These are phyloP conservation scores for Prenolepis imparis DNA, from an alignment of 2,888 invertebrate species.

Conservation along the genomic window DNA sequence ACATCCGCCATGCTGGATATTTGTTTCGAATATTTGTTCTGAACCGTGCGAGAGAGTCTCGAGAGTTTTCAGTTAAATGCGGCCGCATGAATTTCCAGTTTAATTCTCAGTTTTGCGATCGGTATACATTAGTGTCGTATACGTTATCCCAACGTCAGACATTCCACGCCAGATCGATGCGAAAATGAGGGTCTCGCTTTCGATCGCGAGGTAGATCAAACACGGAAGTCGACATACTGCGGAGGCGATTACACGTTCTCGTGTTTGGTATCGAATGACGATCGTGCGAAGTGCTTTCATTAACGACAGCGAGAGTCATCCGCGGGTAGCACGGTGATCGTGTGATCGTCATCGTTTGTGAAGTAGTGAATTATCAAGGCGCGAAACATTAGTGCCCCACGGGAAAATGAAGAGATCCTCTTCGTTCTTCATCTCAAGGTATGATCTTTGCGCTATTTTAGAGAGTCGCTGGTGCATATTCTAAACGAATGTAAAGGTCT, in stretches of 20 bases:
- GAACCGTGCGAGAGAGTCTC: neutral
- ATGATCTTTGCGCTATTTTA: slow-evolving; percentile 58
- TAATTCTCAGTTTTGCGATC: slow-evolving; percentile 16
- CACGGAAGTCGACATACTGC: slow-evolving; percentile 26
- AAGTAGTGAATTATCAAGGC: slow-evolving; percentile 72
- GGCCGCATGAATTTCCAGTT: slow-evolving; percentile 1
- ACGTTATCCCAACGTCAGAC: slow-evolving; percentile 19
- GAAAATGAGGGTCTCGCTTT: slow-evolving; percentile 25
- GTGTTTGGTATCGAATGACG: slow-evolving; percentile 29
- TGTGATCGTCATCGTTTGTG: slow-evolving; percentile 60
- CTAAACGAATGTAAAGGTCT: slow-evolving; percentile 28
- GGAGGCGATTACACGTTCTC: slow-evolving; percentile 20
- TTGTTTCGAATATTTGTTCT: slow-evolving; percentile 9
- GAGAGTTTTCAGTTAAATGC: neutral
- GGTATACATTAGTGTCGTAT: slow-evolving; percentile 30
- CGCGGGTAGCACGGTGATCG: slow-evolving; percentile 60
- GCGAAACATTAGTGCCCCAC: slow-evolving; percentile 84
- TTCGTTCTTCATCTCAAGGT: slow-evolving; percentile 85
- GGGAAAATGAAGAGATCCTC: slow-evolving; percentile 84
- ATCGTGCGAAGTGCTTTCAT: slow-evolving; percentile 51
- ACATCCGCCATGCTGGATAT: neutral
- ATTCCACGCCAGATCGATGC: neutral
- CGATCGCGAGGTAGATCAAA: slow-evolving; percentile 26
- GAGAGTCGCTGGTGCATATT: slow-evolving; percentile 3
- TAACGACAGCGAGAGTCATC: slow-evolving; percentile 62